Base-by-base conservation (phyloP, 1,140 invertebrate species). In the Drosophila dunni region DNA sequence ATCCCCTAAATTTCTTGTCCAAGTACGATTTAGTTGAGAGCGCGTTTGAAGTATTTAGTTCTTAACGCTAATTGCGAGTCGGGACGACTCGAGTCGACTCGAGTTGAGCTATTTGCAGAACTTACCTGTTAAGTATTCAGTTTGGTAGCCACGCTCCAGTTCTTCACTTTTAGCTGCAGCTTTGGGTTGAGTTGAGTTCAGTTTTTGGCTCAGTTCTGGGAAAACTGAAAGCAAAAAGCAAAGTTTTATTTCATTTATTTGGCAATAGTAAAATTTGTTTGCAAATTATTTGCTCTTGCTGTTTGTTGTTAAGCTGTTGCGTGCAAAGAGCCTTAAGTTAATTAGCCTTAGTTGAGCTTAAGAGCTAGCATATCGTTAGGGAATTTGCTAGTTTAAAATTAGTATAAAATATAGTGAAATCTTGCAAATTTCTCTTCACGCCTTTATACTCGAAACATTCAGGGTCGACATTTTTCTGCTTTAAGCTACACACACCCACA, bases 91-190 rank as follows among this genome's bases (percentile, higher is more conserved):
- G 3, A 29, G 4, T 29, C 24, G 6, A 29, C 4, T 29, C 67
- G 56, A 73, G 70, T 68, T 62, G 62, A 73, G 72, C 70, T 83
- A 69, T 83, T 86, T 79, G 51, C 64, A 20, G 79, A 86, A 86
- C 77, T 86, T 83, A 86, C 83, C 82, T 86, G 61, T 73, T 88
- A 64, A 64, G 62, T 54, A 69, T 88, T 88, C 79, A 86, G 83
- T 83, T 88, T 82, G 62, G 40, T 44, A 51, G 65, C 78, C 71
- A 81, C 81, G 79, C 81, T 86, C 82, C 67, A 85, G 62, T 84
- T 84, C 64, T 54, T 24, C 45, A 29, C 1, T 29, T 29, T 29
- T 3, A 11, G 57, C 58, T 58, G 29, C 24, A 60, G 8, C 11
- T 50, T 7, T 54, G 17, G 45, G 40, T 46, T 56, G 36, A 65